These are phyloP conservation scores for Julus scanicus DNA, from an alignment of 2,888 invertebrate genomes.

Conservation along the genomic window DNA sequence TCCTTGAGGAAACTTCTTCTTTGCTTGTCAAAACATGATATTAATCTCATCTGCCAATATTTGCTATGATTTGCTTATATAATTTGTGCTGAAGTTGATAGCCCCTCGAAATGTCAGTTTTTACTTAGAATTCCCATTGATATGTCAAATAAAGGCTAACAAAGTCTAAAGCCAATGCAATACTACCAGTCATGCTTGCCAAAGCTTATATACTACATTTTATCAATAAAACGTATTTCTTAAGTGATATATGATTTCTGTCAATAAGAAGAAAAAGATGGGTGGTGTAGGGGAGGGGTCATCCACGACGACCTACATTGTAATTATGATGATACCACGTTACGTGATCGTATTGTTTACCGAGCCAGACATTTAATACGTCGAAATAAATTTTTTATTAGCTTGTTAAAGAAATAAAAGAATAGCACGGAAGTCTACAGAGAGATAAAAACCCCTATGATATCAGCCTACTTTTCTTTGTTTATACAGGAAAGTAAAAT, in stretches of 20 bases:
- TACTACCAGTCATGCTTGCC: no score
- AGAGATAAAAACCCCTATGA: background rate
- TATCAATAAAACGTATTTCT: no score
- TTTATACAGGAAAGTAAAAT: background rate
- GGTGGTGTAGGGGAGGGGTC: background rate
- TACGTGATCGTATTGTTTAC: background rate
- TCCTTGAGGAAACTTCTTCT: no score
- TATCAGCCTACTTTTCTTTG: constrained; percentile 2
- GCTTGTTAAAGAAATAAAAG: constrained; percentile 8
- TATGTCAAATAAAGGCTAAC: no score
- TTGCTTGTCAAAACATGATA: no score
- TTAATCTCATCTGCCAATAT: no score
- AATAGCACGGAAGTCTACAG: background rate
- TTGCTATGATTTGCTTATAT: no score
- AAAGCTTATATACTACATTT: background rate
- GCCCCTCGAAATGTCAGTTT: no score
- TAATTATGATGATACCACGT: background rate
- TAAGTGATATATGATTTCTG: background rate
- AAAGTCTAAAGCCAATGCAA: no score
- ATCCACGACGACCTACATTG: constrained; percentile 9
- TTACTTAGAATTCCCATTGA: no score
- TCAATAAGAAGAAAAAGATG: background rate
- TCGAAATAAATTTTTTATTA: constrained; percentile 9
- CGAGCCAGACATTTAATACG: background rate
- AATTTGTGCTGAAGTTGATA: no score